These are phyloP conservation scores for Zaprionus gabonicus DNA, from an alignment of 1,140 invertebrate genomes.

Conservation along the genomic window DNA sequence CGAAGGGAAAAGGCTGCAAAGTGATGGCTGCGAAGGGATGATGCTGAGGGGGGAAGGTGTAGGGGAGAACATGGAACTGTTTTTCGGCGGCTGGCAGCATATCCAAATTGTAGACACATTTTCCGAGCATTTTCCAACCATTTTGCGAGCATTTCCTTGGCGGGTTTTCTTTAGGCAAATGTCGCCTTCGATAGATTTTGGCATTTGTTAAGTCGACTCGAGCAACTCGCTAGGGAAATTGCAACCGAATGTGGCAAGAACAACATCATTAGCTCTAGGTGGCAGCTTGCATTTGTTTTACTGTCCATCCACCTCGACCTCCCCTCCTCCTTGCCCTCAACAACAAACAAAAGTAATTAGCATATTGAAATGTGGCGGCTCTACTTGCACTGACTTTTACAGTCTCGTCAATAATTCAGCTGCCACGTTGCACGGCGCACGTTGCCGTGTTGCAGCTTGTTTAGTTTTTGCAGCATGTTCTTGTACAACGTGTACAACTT, in stretches of 20 bases:
- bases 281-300: conserved; percentile 51
- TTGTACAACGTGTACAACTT: conserved; percentile 23
- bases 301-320: neutral
- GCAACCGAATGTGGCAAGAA: conserved; percentile 44
- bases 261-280: conserved; percentile 65
- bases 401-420: conserved; percentile 61
- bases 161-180: conserved; percentile 48
- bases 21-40: conserved; percentile 59
- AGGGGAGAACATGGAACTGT: neutral
- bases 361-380: conserved; percentile 71
- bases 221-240: conserved; percentile 72
- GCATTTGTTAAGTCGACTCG: conserved; percentile 70
- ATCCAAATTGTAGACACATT: conserved; percentile 74
- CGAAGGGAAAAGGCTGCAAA: neutral
- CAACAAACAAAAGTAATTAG: conserved; percentile 68
- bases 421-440: conserved; percentile 2
- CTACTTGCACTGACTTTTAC: conserved; percentile 14
- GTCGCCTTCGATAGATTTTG: conserved; percentile 76
- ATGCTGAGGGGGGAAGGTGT: neutral
- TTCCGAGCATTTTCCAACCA: conserved; percentile 26
- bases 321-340: neutral
- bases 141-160: neutral
- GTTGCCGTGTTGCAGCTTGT: conserved; percentile 22
- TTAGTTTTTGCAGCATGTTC: conserved; percentile 53
- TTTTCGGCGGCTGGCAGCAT: conserved; percentile 32